A percentile compares a stretch with the other conserved stretches of the same genome.
phyloP scores from a whole-genome alignment of 2,888 invertebrate species.

The Sipha maydis region DNA sequence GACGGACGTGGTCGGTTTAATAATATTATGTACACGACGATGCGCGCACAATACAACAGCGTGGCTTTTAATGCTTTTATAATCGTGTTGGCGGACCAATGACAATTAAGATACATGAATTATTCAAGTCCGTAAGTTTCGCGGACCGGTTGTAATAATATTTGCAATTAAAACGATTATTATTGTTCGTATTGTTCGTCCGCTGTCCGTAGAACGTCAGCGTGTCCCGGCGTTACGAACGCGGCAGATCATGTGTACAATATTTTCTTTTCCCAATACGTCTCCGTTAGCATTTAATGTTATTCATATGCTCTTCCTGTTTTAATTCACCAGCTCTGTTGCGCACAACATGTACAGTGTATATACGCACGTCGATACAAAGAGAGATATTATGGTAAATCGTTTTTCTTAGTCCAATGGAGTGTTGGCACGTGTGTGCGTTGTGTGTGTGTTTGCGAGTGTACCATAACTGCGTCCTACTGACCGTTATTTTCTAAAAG shows the following conservation, averaged over 20 bases:
- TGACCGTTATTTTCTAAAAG: conserved; percentile 33
- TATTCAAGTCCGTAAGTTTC: background rate
- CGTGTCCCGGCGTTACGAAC: background rate
- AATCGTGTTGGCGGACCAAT: no score
- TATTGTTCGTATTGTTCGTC: no score
- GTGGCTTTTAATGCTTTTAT: no score
- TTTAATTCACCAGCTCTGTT: background rate
- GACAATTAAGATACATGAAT: no score
- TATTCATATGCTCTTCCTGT: background rate
- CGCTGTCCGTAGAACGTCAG: no score
- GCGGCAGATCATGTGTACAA: background rate
- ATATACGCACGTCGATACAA: background rate
- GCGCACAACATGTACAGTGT: background rate
- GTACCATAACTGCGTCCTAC: background rate
- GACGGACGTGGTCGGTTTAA: no score
- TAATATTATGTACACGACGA: no score
- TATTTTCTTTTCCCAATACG: background rate
- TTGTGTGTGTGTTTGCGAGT: no score
- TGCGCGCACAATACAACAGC: no score
- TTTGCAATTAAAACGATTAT: background rate
- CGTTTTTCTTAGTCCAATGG: background rate
- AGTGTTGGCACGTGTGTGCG: background rate
- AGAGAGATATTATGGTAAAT: background rate
- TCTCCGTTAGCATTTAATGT: background rate
- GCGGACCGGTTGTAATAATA: background rate